Conservation (phyloP, 64 coral and sea anemone genomes). For the Dendronephthya gigantea region DNA sequence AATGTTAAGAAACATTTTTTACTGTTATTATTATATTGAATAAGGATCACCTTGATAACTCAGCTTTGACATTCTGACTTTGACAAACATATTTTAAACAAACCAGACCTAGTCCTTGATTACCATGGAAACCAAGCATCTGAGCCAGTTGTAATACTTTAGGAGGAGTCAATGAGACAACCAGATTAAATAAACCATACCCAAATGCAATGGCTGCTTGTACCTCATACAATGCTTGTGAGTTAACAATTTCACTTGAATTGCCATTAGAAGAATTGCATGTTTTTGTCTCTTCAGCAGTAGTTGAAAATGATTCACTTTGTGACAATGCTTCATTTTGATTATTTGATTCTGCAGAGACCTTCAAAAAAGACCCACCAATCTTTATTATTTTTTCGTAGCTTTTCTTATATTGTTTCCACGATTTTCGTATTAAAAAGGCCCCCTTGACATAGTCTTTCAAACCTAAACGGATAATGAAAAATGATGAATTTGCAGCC, state of each 20-base stretch:
- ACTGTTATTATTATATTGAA: too few species aligned
- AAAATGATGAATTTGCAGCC: too few species aligned
- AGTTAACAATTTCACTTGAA: background rate
- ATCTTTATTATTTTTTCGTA: constrained; percentile 64
- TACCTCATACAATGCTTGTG: constrained; percentile 48
- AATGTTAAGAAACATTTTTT: too few species aligned
- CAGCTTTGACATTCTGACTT: constrained; percentile 94
- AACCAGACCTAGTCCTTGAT: constrained; percentile 73
- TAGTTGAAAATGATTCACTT: background rate
- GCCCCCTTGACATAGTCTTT: constrained; percentile 90
- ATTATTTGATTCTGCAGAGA: constrained; percentile 9
- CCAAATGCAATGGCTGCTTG: constrained; percentile 84
- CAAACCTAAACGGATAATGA: constrained; percentile 37
- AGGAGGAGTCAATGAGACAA: constrained; percentile 73
- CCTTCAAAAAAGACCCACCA: constrained; percentile 67
- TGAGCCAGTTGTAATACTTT: constrained; percentile 77
- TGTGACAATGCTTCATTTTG: background rate
- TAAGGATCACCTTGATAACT: constrained; percentile 55
- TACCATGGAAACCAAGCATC: constrained; percentile 74
- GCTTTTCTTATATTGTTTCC: constrained; percentile 87
- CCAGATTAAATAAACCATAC: constrained; percentile 88
- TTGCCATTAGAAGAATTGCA: background rate
- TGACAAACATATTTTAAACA: constrained; percentile 76
- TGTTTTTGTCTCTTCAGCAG: background rate
- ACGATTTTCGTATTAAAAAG: constrained; percentile 73